Evolutionary conservation across 2,888 invertebrate species (phyloP).

Genomic region (Lottia scabra): DNA sequence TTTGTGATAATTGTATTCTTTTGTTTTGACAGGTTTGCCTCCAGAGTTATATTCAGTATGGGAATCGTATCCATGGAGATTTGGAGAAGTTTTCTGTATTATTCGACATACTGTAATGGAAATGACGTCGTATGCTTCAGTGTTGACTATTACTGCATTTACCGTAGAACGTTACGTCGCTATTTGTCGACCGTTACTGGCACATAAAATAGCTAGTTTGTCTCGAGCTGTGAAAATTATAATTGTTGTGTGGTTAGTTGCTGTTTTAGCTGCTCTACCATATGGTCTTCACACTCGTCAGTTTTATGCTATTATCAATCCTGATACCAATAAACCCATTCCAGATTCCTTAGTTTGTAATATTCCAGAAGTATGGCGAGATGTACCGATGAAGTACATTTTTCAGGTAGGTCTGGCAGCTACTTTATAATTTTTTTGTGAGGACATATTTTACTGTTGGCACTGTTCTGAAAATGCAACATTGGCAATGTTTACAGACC

Average conservation of each 20-base stretch:
- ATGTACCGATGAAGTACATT: constrained; percentile 35
- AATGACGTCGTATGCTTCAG: constrained; percentile 86
- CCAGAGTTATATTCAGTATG: constrained; percentile 69
- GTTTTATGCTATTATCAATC: constrained; percentile 38
- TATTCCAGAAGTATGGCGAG: constrained; percentile 43
- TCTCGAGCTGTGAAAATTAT: constrained; percentile 84
- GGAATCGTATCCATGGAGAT: constrained; percentile 69
- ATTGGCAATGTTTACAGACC: too few relatives aligned
- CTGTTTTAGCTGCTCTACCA: constrained; percentile 77
- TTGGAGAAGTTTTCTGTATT: constrained; percentile 68
- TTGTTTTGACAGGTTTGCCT: constrained; percentile 64
- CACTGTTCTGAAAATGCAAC: too few relatives aligned
- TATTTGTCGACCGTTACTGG: constrained; percentile 84
- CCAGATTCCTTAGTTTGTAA: constrained; percentile 53
- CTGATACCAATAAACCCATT: constrained; percentile 33
- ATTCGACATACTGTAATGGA: constrained; percentile 69
- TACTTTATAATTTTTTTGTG: too few relatives aligned
- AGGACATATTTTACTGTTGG: neutral
- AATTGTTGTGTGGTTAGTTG: constrained; percentile 80
- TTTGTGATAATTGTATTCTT: neutral
- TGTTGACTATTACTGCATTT: constrained; percentile 91
- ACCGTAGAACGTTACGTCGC: constrained; percentile 89
- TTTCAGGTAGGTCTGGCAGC: constrained; percentile 23
- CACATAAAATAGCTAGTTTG: constrained; percentile 85
- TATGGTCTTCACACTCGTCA: constrained; percentile 55